Evolutionary conservation across 2,797 vertebrate genomes (phyloP).

Genomic region (Dallia pectoralis): DNA sequence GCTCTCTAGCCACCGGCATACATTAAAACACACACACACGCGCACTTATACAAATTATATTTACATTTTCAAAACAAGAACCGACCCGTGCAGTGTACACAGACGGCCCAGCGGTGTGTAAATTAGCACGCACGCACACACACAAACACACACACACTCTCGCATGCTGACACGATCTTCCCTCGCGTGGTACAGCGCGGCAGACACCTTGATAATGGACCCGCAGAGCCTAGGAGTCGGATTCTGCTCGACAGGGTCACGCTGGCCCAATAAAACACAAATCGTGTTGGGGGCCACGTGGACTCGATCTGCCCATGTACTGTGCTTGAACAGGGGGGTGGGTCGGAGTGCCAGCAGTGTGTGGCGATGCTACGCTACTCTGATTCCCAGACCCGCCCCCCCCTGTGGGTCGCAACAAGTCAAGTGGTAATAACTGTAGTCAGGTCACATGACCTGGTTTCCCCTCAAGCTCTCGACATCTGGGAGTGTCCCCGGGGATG

Average conservation of each 20-base stretch:
- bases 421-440: background rate
- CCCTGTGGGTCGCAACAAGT: background rate
- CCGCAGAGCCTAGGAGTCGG: background rate
- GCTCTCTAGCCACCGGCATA: conserved; percentile 10
- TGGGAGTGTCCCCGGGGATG: background rate
- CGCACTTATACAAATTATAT: conserved; percentile 61
- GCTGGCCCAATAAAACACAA: conserved; percentile 26
- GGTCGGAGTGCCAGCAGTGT: background rate
- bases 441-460: background rate
- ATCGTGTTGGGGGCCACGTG: conserved; percentile 34
- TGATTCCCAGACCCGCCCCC: background rate
- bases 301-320: background rate
- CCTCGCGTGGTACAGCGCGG: background rate
- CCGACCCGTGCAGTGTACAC: too few relatives aligned
- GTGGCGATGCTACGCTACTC: background rate
- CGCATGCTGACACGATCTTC: background rate
- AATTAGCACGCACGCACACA: background rate
- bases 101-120: too few relatives aligned
- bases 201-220: background rate
- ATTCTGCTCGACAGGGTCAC: conserved; percentile 3
- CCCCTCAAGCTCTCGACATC: background rate
- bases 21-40: conserved; percentile 51
- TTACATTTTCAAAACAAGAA: background rate
- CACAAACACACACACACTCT: background rate
- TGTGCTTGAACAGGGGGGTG: background rate